Conservation (phyloP, 2,113 vertebrate genomes). For the Dendrocopos noguchii region DNA sequence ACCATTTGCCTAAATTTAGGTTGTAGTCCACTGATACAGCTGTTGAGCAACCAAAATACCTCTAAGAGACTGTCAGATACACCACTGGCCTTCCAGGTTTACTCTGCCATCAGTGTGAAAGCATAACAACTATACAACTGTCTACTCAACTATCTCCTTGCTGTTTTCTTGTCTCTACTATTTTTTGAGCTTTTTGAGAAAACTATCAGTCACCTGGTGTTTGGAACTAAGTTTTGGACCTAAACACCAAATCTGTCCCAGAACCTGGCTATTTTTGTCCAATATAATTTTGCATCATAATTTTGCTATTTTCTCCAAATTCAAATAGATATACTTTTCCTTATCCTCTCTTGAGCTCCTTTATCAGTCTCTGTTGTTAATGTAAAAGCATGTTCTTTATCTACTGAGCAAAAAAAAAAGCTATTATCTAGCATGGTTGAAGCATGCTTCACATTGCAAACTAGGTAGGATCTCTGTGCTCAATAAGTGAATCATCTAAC, state of each 20-base stretch:
- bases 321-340: background rate
- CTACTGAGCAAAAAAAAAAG: background rate
- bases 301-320: background rate
- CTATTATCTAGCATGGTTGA: background rate
- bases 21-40: background rate
- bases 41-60: background rate
- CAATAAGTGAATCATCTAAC: background rate
- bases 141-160: background rate
- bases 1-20: background rate
- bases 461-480: background rate
- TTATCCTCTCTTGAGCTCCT: background rate
- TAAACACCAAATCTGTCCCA: background rate
- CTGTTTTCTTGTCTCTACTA: background rate
- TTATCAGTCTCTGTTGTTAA: background rate
- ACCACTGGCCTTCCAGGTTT: background rate
- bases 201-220: accelerated
- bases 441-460: background rate
- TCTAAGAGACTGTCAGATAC: background rate
- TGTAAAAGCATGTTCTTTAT: background rate
- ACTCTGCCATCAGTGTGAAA: background rate
- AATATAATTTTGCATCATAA: background rate
- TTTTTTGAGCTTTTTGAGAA: background rate
- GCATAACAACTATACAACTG: background rate
- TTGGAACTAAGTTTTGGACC: background rate
- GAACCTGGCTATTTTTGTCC: background rate